Evolutionary conservation across 2,113 vertebrate species (phyloP), one percentile per base, ranked within the genome.

Genomic region (Phaethon lepturus): DNA sequence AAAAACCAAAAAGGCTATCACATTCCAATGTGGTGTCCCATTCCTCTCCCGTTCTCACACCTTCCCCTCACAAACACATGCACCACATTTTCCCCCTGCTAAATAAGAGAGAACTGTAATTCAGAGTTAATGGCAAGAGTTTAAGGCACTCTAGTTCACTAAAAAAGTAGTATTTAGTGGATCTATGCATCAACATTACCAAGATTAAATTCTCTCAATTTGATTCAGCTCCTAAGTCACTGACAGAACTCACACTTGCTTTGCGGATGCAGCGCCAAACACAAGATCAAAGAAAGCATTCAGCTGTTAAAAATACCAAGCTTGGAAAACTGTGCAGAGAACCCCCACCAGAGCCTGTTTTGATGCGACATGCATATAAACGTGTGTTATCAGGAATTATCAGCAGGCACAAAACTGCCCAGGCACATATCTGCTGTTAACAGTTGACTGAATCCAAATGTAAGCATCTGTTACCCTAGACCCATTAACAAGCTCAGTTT

Each of bases 321-420:
- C 35, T n/a, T 60, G 24, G 58, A 28, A 42, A 56, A 67, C 5
- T 0, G 1, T 16, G 71, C 13, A 20, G 31, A 73, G 28, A 42
- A 50, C 31, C 7, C 10, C 10, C 23, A 52, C 12, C 8, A 13
- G 40, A 64, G 42, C 42, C 45, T 44, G 26, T 38, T 71, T 3
- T 78, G 50, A 66, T 56, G 29, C 3, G 23, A 55, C 45, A 47
- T 0, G 3, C 60, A 49, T 0, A 2, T 24, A 13, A 14, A 42
- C 1, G 0, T 4, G 4, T 13, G 11, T 22, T 28, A 47, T 23
- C 16, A 72, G 47, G 35, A 29, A 13, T 3, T 16, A 28, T 7
- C 60, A 52, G 59, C 45, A 60, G 49, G 69, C 55, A 56, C 53
- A 53, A 20, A 71, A 13, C 10, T 19, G 53, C 11, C 42, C 49